These are phyloP conservation scores for Anthoscopus minutus DNA, from an alignment of 2,113 vertebrate species.

Conservation along the genomic window DNA sequence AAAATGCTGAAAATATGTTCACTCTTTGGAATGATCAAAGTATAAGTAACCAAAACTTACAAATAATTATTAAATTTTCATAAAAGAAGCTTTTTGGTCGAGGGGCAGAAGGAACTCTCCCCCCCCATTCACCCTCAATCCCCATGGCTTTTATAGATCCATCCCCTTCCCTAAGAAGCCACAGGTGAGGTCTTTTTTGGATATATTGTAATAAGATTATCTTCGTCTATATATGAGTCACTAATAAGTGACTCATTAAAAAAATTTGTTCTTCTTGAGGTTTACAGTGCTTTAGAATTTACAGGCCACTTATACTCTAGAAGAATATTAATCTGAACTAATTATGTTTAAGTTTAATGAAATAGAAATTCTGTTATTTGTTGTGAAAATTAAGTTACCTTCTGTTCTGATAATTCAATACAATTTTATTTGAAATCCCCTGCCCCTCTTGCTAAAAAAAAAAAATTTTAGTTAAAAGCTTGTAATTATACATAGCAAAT, in stretches of 20 bases:
- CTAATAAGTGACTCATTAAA: neutral
- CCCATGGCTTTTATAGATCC: neutral
- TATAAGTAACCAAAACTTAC: conserved; percentile 11
- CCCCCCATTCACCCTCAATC: neutral
- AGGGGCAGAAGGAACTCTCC: neutral
- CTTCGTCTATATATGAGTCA: neutral
- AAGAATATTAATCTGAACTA: neutral
- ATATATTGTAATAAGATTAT: neutral
- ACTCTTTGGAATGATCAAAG: conserved; percentile 71
- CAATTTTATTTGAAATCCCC: neutral
- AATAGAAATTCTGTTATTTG: neutral
- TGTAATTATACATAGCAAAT: conserved; percentile 43
- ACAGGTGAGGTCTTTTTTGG: neutral
- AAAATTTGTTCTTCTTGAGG: neutral
- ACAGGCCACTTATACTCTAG: neutral
- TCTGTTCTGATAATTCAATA: conserved; percentile 56
- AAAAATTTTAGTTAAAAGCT: conserved; percentile 38
- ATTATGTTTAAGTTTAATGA: conserved; percentile 14
- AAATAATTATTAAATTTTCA: conserved; percentile 51
- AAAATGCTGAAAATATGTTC: conserved; percentile 40
- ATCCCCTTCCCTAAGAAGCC: neutral
- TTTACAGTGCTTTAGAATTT: neutral
- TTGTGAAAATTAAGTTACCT: conserved; percentile 44
- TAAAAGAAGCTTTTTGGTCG: conserved; percentile 36
- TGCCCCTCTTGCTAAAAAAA: neutral